Percentiles rank a stretch among this genome's conserved stretches.
phyloP scores from a whole-genome alignment of 2,797 vertebrate species.

The Clarias platycephalus region DNA sequence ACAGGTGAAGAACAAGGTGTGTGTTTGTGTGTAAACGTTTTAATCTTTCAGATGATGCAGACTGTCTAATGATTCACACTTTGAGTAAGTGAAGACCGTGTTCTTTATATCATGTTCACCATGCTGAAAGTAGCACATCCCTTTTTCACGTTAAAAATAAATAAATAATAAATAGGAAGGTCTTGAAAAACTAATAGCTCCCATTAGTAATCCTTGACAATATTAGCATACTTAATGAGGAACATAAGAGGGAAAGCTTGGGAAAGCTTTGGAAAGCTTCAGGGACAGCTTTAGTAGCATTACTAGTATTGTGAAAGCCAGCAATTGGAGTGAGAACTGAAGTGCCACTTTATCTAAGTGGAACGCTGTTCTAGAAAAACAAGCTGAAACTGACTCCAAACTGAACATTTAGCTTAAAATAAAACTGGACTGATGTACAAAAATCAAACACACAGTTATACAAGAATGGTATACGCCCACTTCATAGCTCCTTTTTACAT shows the following conservation, averaged over 20 bases:
- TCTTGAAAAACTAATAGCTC: constrained; percentile 37
- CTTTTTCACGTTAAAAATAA: not conserved
- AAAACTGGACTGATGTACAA: not conserved
- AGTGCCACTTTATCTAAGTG: constrained; percentile 30
- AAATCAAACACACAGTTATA: not conserved
- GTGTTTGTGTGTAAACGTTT: not conserved
- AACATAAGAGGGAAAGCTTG: constrained; percentile 30
- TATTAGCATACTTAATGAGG: constrained; percentile 48
- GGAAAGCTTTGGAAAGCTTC: not conserved
- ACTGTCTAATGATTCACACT: not conserved
- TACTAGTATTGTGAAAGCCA: constrained; percentile 25
- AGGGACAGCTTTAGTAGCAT: not conserved
- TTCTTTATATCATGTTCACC: not conserved
- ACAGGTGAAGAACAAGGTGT: not conserved
- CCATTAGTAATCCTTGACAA: constrained; percentile 37
- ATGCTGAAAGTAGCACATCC: not conserved
- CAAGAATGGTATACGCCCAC: not conserved
- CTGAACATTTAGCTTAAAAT: not conserved
- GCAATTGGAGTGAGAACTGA: constrained; percentile 22
- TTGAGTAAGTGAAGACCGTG: not conserved
- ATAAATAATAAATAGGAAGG: not conserved
- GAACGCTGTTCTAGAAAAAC: constrained; percentile 22
- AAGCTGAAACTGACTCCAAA: constrained; percentile 17
- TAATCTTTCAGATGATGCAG: not conserved
- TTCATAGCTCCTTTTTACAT: constrained; percentile 6